Conservation (phyloP, 2,888 invertebrate species). For the Acanthosoma haemorrhoidale region DNA sequence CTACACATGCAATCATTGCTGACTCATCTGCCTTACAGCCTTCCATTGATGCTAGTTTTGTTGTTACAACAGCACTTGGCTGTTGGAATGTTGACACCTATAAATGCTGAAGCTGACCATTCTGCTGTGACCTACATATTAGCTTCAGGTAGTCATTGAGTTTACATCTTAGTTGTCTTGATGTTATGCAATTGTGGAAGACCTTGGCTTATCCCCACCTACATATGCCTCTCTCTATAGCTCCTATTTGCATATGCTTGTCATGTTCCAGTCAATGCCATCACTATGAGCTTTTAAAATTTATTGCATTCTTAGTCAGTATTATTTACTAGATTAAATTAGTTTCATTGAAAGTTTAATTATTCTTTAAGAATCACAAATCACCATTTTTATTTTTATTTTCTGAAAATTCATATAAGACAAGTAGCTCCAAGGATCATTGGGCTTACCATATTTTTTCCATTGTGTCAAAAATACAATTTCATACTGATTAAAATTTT, state of each 20-base stretch:
- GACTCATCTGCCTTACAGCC: neutral
- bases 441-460: no score
- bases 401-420: no score
- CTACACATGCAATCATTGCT: neutral
- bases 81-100: neutral
- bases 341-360: no score
- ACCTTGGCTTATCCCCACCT: slow-evolving; percentile 8
- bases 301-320: no score
- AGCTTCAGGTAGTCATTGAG: neutral
- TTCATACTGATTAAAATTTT: no score
- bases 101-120: neutral
- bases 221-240: neutral
- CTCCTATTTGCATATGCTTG: neutral
- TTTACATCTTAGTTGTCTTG: neutral
- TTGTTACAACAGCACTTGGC: neutral
- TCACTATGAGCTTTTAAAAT: no score
- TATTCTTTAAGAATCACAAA: no score
- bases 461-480: no score
- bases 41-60: neutral
- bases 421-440: no score
- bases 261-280: no score
- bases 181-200: neutral
- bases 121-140: neutral
- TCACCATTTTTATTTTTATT: no score
- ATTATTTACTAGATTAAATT: no score